Evolutionary conservation across 1,140 invertebrate genomes (phyloP).

Genomic region (Acromyrmex charruanus): DNA sequence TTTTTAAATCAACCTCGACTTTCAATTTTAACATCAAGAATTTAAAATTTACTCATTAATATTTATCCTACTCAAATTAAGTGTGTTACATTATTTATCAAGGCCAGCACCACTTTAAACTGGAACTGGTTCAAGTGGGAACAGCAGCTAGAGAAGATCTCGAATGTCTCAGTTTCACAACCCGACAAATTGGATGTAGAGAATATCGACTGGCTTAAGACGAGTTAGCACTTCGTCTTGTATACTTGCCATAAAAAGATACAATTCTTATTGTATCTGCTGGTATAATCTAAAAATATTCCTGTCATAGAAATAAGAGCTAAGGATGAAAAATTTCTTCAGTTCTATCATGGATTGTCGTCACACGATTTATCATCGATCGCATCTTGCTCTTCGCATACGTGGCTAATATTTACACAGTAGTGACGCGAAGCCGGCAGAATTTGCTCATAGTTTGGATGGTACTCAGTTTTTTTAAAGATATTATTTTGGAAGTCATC

Average conservation of each 20-base stretch:
- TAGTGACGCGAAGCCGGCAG: conserved; percentile 74
- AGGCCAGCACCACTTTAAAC: conserved; percentile 72
- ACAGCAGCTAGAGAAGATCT: conserved; percentile 72
- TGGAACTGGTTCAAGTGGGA: conserved; percentile 75
- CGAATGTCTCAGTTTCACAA: conserved; percentile 64
- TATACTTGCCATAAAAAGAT: neutral
- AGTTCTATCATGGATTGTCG: conserved; percentile 78
- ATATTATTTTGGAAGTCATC: conserved; percentile 74
- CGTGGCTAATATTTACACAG: conserved; percentile 76
- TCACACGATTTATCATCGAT: conserved; percentile 70
- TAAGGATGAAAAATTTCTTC: conserved; percentile 13
- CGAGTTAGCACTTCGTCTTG: conserved; percentile 29
- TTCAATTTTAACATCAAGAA: neutral
- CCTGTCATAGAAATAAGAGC: conserved; percentile 14
- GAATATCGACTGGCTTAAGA: conserved; percentile 67
- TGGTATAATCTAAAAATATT: neutral
- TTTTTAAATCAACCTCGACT: no score
- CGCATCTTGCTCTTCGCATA: conserved; percentile 72
- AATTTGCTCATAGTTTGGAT: conserved; percentile 77
- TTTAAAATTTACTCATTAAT: neutral
- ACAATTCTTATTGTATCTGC: neutral
- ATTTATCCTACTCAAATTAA: neutral
- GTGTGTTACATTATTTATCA: conserved; percentile 16
- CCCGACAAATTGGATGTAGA: conserved; percentile 31
- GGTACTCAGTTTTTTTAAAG: conserved; percentile 74